These are phyloP conservation scores for Matsumyia berberina DNA, from an alignment of 2,888 invertebrate genomes.

Conservation along the genomic window DNA sequence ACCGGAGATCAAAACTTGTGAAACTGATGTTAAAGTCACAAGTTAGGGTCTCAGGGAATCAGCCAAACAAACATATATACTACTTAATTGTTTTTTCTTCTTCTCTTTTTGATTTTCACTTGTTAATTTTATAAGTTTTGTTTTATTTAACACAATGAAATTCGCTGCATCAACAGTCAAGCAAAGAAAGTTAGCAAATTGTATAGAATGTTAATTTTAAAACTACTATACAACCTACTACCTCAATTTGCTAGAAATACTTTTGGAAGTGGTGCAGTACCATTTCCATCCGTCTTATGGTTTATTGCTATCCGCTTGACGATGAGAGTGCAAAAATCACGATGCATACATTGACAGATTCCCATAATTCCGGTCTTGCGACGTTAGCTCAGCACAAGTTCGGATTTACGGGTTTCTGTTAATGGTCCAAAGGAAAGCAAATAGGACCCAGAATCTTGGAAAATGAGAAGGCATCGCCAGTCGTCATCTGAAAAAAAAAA, in stretches of 20 bases:
- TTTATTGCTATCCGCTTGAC: neutral
- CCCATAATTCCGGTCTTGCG: slow-evolving; percentile 85
- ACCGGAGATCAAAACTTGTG: slow-evolving; percentile 85
- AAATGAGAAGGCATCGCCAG: neutral
- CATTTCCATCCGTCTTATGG: slow-evolving; percentile 42
- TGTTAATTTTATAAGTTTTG: too few relatives aligned
- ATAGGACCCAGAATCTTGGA: slow-evolving; percentile 17
- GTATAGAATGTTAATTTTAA: slow-evolving; percentile 82
- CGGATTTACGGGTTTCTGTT: slow-evolving; percentile 85
- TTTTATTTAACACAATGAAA: slow-evolving; percentile 12
- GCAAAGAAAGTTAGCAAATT: slow-evolving; percentile 85
- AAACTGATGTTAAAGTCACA: slow-evolving; percentile 85
- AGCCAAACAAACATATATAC: slow-evolving; percentile 84
- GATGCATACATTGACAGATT: slow-evolving; percentile 85
- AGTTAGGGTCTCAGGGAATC: slow-evolving; percentile 85
- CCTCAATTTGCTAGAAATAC: slow-evolving; percentile 84
- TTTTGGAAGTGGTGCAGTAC: slow-evolving; percentile 77
- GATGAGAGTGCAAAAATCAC: slow-evolving; percentile 48
- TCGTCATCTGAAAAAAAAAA: slow-evolving; percentile 4
- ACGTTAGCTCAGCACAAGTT: slow-evolving; percentile 84
- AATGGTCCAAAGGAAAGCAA: slow-evolving; percentile 81
- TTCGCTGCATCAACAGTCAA: slow-evolving; percentile 80
- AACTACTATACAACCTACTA: slow-evolving; percentile 85
- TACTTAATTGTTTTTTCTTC: too few relatives aligned
- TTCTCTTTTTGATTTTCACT: too few relatives aligned